Conservation (phyloP, 2,888 invertebrate species). For the Didymodactylos carnosus region DNA sequence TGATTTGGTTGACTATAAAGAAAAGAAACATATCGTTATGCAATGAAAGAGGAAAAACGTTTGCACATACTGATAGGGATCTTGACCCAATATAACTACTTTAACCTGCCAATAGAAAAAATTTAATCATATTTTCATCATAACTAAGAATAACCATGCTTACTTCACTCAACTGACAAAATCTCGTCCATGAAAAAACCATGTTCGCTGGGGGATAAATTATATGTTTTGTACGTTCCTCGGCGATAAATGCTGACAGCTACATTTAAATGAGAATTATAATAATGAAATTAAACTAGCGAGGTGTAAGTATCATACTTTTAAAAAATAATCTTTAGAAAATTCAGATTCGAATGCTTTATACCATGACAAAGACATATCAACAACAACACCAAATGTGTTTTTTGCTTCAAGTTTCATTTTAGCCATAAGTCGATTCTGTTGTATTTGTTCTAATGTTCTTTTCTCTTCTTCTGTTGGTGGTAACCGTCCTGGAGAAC, state of each 20-base stretch:
- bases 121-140: no score
- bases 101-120: no score
- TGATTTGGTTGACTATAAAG: background rate
- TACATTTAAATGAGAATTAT: background rate
- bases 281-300: background rate
- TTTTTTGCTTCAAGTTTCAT: background rate
- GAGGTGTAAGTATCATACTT: background rate
- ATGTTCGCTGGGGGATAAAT: background rate
- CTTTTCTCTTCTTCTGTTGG: no score
- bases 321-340: background rate
- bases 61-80: constrained; percentile 4
- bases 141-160: no score
- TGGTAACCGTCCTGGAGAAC: no score
- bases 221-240: background rate
- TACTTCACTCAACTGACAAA: background rate
- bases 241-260: background rate
- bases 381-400: background rate
- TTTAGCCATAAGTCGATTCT: no score
- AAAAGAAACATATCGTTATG: no score
- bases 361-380: background rate
- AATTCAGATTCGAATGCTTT: background rate
- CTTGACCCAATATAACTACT: background rate
- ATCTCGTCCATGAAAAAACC: background rate
- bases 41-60: no score
- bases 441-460: no score